These are phyloP conservation scores for Flexamia atlantica DNA, from an alignment of 2,888 invertebrate species.

Conservation along the genomic window DNA sequence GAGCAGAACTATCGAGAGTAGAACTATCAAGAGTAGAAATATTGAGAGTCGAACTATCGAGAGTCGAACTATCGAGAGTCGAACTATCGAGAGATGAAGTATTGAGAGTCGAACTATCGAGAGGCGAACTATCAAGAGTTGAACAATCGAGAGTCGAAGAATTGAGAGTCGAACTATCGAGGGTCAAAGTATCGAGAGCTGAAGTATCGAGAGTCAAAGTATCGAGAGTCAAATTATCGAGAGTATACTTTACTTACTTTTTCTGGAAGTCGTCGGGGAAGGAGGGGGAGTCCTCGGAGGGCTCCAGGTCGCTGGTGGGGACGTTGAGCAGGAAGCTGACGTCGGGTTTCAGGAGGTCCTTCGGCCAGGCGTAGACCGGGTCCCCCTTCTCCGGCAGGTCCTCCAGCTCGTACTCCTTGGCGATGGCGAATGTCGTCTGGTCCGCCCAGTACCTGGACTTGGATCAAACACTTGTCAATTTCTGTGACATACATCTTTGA, in stretches of 20 bases:
- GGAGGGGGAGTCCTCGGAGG: not conserved
- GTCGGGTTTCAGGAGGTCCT: slow-evolving; percentile 41
- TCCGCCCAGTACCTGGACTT: slow-evolving; percentile 51
- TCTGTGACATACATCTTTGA: not conserved
- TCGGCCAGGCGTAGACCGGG: slow-evolving; percentile 14
- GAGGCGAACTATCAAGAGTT: too few relatives aligned
- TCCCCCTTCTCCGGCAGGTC: slow-evolving; percentile 32
- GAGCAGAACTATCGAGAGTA: too few relatives aligned
- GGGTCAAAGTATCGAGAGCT: too few relatives aligned
- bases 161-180: too few relatives aligned
- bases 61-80: too few relatives aligned
- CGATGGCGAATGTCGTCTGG: slow-evolving; percentile 32
- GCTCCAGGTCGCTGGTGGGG: not conserved
- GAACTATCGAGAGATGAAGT: too few relatives aligned
- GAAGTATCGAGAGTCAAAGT: too few relatives aligned
- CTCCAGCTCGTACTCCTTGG: slow-evolving; percentile 32
- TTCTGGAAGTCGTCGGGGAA: slow-evolving; percentile 44
- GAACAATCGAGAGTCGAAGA: too few relatives aligned
- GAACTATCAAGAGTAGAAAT: too few relatives aligned
- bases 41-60: too few relatives aligned
- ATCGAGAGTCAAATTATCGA: too few relatives aligned
- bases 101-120: too few relatives aligned
- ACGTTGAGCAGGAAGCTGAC: slow-evolving; percentile 44
- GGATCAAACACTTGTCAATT: not conserved
- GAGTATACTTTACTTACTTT: slow-evolving; percentile 19